Evolutionary conservation across 2,113 vertebrate species (phyloP).

Genomic region (Channa maculata): DNA sequence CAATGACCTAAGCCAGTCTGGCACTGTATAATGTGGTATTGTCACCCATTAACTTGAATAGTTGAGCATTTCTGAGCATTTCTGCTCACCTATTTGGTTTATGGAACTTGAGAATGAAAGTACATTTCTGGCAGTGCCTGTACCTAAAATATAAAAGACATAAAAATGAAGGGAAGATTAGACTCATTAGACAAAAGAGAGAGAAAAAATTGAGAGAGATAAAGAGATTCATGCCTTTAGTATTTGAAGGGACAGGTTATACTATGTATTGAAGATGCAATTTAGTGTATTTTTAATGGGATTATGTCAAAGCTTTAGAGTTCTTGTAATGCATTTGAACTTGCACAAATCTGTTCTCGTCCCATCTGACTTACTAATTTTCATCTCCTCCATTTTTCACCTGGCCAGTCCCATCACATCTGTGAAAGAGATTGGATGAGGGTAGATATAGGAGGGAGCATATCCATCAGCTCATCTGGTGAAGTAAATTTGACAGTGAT

Average conservation of each 20-base stretch:
- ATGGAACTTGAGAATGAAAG: background rate
- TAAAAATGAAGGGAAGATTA: background rate
- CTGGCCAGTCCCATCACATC: constrained; percentile 26
- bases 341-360: constrained; percentile 35
- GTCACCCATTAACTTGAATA: background rate
- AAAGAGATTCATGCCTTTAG: constrained; percentile 1
- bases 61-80: background rate
- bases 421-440: constrained; percentile 42
- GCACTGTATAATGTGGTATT: background rate
- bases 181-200: constrained; percentile 1
- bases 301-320: constrained; percentile 8
- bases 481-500: constrained; percentile 53
- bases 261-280: constrained; percentile 5
- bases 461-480: constrained; percentile 48
- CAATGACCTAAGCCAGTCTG: background rate
- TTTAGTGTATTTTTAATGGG: constrained; percentile 23
- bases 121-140: background rate
- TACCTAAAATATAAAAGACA: background rate
- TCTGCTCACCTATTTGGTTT: background rate
- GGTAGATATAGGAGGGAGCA: constrained; percentile 8
- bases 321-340: constrained; percentile 36
- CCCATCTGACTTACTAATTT: constrained; percentile 42
- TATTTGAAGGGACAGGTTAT: background rate
- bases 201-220: no score
- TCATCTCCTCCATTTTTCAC: constrained; percentile 42